These are phyloP conservation scores for Drosophila repleta DNA, from an alignment of 1,140 invertebrate species.

Conservation along the genomic window DNA sequence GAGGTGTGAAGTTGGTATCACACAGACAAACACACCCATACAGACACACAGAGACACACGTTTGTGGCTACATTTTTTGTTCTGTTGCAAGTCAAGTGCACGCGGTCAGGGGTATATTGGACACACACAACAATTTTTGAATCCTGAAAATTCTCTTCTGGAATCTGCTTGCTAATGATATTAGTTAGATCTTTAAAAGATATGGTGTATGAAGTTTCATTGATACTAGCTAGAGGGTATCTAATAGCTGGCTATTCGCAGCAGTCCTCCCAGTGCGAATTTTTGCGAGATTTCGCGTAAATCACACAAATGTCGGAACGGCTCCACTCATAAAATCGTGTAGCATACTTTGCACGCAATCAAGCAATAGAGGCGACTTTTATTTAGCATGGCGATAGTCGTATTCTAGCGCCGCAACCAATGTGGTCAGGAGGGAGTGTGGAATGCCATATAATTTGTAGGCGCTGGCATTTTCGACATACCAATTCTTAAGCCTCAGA, in stretches of 20 bases:
- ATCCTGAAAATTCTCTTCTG: too few relatives aligned
- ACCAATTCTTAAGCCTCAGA: conserved; percentile 31
- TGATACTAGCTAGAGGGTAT: neutral
- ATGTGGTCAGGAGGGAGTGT: neutral
- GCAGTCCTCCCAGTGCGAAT: conserved; percentile 22
- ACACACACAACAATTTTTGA: too few relatives aligned
- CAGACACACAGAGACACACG: conserved; percentile 52
- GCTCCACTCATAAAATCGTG: conserved; percentile 56
- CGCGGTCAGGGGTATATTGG: conserved; percentile 8
- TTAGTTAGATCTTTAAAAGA: too few relatives aligned
- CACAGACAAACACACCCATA: conserved; percentile 51
- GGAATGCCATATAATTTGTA: conserved; percentile 59
- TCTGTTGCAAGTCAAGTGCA: conserved; percentile 5
- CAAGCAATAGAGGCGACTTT: conserved; percentile 48
- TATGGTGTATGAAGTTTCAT: too few relatives aligned
- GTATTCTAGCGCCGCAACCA: neutral
- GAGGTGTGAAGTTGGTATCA: conserved; percentile 75
- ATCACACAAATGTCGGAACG: conserved; percentile 69
- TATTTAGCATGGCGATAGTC: conserved; percentile 29
- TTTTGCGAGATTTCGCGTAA: conserved; percentile 64
- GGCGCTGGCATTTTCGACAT: conserved; percentile 54
- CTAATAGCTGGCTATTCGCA: neutral
- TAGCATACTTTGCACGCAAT: conserved; percentile 52
- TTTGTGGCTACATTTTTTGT: conserved; percentile 49
- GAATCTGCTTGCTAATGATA: too few relatives aligned